Percentiles rank a stretch among this genome's conserved stretches.
Conservation (phyloP, 2,888 invertebrate species). For the Carterocephalus palaemon region DNA sequence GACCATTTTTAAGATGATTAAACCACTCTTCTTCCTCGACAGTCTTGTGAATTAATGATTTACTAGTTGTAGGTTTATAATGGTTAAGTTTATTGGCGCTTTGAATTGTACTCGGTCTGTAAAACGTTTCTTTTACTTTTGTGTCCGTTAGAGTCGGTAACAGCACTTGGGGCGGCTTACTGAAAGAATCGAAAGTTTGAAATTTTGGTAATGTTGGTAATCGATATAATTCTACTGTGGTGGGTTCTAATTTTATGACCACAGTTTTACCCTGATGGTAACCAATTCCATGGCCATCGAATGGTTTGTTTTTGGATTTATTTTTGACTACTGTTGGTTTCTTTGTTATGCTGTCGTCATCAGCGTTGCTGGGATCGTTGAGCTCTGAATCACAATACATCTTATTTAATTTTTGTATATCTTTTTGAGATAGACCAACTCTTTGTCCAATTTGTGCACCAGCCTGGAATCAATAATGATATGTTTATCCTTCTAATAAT, state of each 20-base stretch:
- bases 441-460: conserved; percentile 79
- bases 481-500: background rate
- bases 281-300: conserved; percentile 68
- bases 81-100: background rate
- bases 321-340: conserved; percentile 46
- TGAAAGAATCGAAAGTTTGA: conserved; percentile 69
- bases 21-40: background rate
- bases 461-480: conserved; percentile 41
- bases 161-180: conserved; percentile 63
- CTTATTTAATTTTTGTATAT: conserved; percentile 74
- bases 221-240: conserved; percentile 52
- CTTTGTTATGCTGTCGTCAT: conserved; percentile 38
- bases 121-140: conserved; percentile 49
- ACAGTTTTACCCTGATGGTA: conserved; percentile 75
- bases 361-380: conserved; percentile 43
- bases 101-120: conserved; percentile 25
- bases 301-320: conserved; percentile 60
- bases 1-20: background rate
- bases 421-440: conserved; percentile 76
- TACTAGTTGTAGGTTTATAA: background rate
- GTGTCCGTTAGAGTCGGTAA: conserved; percentile 48
- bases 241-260: conserved; percentile 61
- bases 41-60: background rate
- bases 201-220: conserved; percentile 52
- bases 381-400: conserved; percentile 77